Percentiles rank a stretch among this genome's conserved stretches.
Evolutionary conservation across 2,888 invertebrate genomes (phyloP).

Genomic region (Pollenia griseotomentosa): DNA sequence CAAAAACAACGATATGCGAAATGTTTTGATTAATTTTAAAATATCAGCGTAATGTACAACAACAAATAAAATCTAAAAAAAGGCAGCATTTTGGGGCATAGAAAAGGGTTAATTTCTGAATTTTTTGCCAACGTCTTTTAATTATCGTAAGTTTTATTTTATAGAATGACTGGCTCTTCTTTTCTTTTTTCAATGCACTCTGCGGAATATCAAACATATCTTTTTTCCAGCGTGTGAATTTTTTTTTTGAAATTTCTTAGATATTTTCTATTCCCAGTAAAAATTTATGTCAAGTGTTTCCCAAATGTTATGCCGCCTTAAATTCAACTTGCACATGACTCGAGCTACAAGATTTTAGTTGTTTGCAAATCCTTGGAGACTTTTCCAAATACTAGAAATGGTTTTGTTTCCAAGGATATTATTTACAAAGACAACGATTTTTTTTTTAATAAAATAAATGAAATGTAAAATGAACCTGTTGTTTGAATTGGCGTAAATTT

Average conservation of each 20-base stretch:
- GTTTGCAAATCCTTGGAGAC: slow-evolving; percentile 66
- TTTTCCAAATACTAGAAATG: slow-evolving; percentile 30
- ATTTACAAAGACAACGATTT: slow-evolving; percentile 8
- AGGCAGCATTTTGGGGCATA: too few relatives aligned
- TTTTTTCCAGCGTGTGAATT: slow-evolving; percentile 10
- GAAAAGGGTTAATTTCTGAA: too few relatives aligned
- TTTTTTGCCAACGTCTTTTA: too few relatives aligned
- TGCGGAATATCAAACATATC: neutral
- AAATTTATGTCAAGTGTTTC: slow-evolving; percentile 38
- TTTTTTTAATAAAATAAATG: neutral
- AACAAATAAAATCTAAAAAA: too few relatives aligned
- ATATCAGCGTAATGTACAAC: too few relatives aligned
- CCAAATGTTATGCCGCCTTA: neutral
- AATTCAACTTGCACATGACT: slow-evolving; percentile 24
- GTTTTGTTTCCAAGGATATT: slow-evolving; percentile 37
- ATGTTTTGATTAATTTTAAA: too few relatives aligned
- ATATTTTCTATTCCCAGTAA: slow-evolving; percentile 25
- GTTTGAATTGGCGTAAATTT: neutral
- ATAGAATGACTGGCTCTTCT: too few relatives aligned
- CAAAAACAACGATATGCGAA: too few relatives aligned
- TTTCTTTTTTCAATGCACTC: too few relatives aligned
- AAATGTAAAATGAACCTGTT: slow-evolving; percentile 29
- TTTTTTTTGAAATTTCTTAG: slow-evolving; percentile 3
- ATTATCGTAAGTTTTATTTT: too few relatives aligned
- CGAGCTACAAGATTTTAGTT: slow-evolving; percentile 28